Conservation (phyloP, 1,140 invertebrate species). For the Lepidurus packardi region DNA sequence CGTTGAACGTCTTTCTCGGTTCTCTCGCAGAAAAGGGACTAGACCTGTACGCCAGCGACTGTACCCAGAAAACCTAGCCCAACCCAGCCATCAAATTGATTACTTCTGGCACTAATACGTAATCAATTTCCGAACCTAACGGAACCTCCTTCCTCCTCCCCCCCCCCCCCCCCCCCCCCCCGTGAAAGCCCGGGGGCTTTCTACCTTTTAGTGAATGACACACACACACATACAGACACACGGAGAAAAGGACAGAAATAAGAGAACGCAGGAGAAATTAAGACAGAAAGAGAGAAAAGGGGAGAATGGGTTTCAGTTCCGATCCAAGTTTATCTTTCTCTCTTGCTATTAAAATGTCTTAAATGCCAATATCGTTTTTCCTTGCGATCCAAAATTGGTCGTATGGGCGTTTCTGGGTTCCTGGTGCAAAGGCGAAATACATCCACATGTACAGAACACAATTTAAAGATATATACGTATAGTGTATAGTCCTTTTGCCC, state of each 20-base stretch:
- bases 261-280: not conserved
- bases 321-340: too few relatives aligned
- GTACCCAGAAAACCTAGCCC: not conserved
- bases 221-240: not conserved
- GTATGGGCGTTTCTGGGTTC: too few relatives aligned
- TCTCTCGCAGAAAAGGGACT: too few relatives aligned
- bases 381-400: too few relatives aligned
- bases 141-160: not conserved
- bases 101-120: conserved; percentile 15
- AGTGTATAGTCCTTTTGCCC: not conserved
- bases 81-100: conserved; percentile 16
- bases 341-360: too few relatives aligned
- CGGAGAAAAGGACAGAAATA: not conserved
- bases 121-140: not conserved
- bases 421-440: too few relatives aligned
- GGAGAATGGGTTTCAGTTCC: not conserved
- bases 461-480: too few relatives aligned
- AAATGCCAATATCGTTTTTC: too few relatives aligned
- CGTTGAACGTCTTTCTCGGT: too few relatives aligned
- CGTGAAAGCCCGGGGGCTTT: too few relatives aligned
- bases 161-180: not conserved
- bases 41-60: too few relatives aligned
- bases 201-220: not conserved
- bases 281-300: not conserved
- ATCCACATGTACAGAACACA: too few relatives aligned